Conservation (phyloP, 2,797 vertebrate genomes). For the Cetoscarus ocellatus region DNA sequence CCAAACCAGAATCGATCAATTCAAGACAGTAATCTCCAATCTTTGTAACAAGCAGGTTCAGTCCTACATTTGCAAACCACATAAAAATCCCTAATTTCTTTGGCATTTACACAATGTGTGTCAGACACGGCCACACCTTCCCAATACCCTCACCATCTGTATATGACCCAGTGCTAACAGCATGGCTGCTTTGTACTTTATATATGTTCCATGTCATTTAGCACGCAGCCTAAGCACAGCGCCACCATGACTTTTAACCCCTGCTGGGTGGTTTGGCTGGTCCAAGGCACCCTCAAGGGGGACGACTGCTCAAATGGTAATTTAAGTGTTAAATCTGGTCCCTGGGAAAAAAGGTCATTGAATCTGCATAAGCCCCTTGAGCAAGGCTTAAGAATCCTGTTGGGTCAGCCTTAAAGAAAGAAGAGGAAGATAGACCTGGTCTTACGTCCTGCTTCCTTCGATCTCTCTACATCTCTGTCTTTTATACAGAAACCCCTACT, state of each 20-base stretch:
- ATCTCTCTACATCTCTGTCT: slow-evolving; percentile 31
- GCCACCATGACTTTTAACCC: slow-evolving; percentile 91
- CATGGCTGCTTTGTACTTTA: slow-evolving; percentile 75
- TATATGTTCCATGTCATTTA: slow-evolving; percentile 86
- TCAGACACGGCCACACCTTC: slow-evolving; percentile 31
- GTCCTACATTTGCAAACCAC: too few species aligned
- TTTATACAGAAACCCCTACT: slow-evolving; percentile 23
- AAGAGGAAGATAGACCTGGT: slow-evolving; percentile 57
- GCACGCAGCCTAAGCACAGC: slow-evolving; percentile 86
- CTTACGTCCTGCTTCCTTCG: slow-evolving; percentile 54
- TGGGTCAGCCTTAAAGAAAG: slow-evolving; percentile 87
- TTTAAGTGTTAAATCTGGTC: slow-evolving; percentile 97
- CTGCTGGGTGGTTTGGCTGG: slow-evolving; percentile 75
- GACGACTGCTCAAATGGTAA: slow-evolving; percentile 90
- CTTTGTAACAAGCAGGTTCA: too few species aligned
- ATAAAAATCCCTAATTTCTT: slow-evolving; percentile 39
- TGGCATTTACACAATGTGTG: slow-evolving; percentile 42
- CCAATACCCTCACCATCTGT: slow-evolving; percentile 42
- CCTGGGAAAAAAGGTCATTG: slow-evolving; percentile 96
- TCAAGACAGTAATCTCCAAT: too few species aligned
- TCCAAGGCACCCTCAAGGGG: slow-evolving; percentile 84
- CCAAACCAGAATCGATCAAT: too few species aligned
- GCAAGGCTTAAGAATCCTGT: slow-evolving; percentile 90
- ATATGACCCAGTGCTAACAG: slow-evolving; percentile 45
- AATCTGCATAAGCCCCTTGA: slow-evolving; percentile 95